Evolutionary conservation across 1,140 invertebrate genomes (phyloP).

Genomic region (Philaenus spumarius): DNA sequence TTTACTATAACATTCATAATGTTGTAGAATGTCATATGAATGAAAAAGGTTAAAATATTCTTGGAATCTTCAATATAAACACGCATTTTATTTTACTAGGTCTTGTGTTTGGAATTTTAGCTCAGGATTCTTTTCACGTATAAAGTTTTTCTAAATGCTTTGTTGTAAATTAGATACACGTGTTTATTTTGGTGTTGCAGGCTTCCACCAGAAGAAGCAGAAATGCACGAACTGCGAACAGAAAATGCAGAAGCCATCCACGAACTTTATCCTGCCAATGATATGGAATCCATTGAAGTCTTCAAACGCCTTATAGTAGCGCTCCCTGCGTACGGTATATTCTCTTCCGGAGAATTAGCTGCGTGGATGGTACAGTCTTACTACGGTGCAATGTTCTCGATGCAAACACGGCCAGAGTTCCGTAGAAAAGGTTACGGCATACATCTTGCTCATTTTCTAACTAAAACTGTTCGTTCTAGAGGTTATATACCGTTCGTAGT

Average conservation of each 20-base stretch:
- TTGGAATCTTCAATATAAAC: no score
- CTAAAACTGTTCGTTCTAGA: constrained; percentile 59
- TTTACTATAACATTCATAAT: no score
- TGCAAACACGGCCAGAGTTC: constrained; percentile 75
- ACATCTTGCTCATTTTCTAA: constrained; percentile 54
- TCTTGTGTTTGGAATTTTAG: no score
- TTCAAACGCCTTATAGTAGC: constrained; percentile 68
- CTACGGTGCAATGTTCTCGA: constrained; percentile 85
- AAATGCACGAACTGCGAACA: constrained; percentile 60
- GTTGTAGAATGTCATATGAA: no score
- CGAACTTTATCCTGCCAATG: constrained; percentile 75
- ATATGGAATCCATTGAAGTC: constrained; percentile 72
- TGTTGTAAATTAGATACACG: no score
- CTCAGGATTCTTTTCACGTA: no score
- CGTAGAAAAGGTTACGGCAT: constrained; percentile 69
- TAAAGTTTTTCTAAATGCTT: no score
- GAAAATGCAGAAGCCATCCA: constrained; percentile 73
- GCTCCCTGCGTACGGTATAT: constrained; percentile 70
- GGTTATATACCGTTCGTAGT: constrained; percentile 78
- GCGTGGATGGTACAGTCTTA: constrained; percentile 85
- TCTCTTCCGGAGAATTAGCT: constrained; percentile 55
- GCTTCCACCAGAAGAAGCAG: constrained; percentile 27
- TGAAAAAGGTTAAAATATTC: no score
- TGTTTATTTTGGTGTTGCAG: no score
- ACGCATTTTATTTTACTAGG: no score